Conservation (phyloP, 1,140 invertebrate species). For the Galleria mellonella region DNA sequence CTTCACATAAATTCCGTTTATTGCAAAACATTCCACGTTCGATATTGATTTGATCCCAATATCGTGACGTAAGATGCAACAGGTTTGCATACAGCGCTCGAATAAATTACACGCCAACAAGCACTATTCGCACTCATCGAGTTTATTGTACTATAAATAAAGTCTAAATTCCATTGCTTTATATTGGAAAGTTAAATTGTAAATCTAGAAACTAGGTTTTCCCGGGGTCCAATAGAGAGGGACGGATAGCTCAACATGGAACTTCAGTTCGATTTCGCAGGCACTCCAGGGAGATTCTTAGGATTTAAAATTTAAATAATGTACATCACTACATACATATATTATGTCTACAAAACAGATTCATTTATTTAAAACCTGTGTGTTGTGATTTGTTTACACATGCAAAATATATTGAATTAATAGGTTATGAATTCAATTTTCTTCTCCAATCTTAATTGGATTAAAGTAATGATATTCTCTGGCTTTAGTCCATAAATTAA, state of each 20-base stretch:
- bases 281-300: constrained; percentile 6
- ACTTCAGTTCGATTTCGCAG: constrained; percentile 3
- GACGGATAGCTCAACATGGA: constrained; percentile 41
- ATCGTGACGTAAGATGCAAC: constrained; percentile 42
- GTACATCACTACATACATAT: too few relatives aligned
- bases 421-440: too few relatives aligned
- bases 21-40: constrained; percentile 8
- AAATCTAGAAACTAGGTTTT: constrained; percentile 50
- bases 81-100: constrained; percentile 25
- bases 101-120: constrained; percentile 6
- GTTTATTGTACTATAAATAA: constrained; percentile 21
- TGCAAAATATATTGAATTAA: too few relatives aligned
- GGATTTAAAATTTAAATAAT: constrained; percentile 2
- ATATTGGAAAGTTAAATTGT: constrained; percentile 12
- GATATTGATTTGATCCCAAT: constrained; percentile 44
- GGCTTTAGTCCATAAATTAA: too few relatives aligned
- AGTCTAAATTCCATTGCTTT: constrained; percentile 22
- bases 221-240: constrained; percentile 44
- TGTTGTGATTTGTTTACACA: too few relatives aligned
- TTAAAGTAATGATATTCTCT: too few relatives aligned
- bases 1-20: neutral
- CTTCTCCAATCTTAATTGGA: too few relatives aligned
- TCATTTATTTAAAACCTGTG: too few relatives aligned
- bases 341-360: too few relatives aligned
- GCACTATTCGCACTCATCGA: constrained; percentile 1